Percentiles rank a stretch among this genome's conserved stretches.
These are phyloP conservation scores for Sebastiscus tertius DNA, from an alignment of 2,797 vertebrate species.

Conservation along the genomic window DNA sequence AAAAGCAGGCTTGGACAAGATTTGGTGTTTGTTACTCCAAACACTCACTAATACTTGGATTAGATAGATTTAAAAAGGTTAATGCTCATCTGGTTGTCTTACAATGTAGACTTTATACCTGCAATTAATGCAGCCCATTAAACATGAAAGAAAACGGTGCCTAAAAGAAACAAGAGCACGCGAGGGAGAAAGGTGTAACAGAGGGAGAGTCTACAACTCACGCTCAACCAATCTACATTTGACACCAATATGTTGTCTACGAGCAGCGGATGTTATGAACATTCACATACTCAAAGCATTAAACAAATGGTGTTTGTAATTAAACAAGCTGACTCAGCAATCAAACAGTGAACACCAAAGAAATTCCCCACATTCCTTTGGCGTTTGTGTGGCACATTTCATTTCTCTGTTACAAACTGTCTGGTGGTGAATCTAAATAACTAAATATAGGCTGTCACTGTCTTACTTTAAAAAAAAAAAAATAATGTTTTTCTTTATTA, in stretches of 20 bases:
- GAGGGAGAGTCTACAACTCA: neutral
- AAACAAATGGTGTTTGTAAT: constrained; percentile 39
- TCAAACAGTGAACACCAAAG: constrained; percentile 36
- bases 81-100: constrained; percentile 4
- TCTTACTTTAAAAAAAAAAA: neutral
- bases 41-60: neutral
- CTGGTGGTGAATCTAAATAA: constrained; percentile 20
- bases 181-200: neutral
- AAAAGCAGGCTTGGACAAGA: constrained; percentile 6
- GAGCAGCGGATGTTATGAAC: constrained; percentile 22
- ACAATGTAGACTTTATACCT: neutral
- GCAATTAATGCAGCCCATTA: constrained; percentile 12
- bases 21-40: neutral
- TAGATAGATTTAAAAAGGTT: constrained; percentile 4
- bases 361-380: constrained; percentile 29
- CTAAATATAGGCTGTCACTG: constrained; percentile 6
- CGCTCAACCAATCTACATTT: neutral
- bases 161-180: neutral
- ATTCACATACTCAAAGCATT: constrained; percentile 3
- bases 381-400: constrained; percentile 27
- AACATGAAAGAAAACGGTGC: neutral
- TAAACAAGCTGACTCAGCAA: constrained; percentile 38
- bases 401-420: constrained; percentile 8
- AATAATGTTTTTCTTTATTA: neutral
- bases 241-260: constrained; percentile 2